Conservation (phyloP, 2,113 vertebrate genomes). For the Xyrauchen texanus region DNA sequence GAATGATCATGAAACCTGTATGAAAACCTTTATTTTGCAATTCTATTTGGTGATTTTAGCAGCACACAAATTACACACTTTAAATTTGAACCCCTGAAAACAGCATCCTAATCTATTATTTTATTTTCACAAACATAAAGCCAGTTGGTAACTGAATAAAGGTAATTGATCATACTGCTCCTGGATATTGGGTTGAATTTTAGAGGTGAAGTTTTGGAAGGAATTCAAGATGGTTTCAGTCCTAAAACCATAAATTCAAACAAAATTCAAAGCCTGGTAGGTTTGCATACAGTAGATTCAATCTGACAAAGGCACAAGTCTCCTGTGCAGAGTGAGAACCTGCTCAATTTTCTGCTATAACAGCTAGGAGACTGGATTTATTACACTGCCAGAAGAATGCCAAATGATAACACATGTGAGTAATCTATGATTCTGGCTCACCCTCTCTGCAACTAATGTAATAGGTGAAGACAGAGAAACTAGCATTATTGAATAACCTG, state of each 20-base stretch:
- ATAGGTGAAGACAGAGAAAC: background rate
- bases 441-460: background rate
- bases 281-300: background rate
- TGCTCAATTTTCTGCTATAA: slow-evolving; percentile 21
- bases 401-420: slow-evolving; percentile 26
- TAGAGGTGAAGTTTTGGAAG: background rate
- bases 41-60: too few species aligned
- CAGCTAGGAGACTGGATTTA: slow-evolving; percentile 17
- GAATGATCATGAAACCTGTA: too few species aligned
- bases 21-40: too few species aligned
- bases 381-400: slow-evolving; percentile 27
- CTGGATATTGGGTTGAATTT: slow-evolving; percentile 1
- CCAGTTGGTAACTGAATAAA: background rate
- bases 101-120: too few species aligned
- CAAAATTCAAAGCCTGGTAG: slow-evolving; percentile 14
- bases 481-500: slow-evolving; percentile 1
- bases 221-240: background rate
- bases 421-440: background rate
- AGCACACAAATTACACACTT: too few species aligned
- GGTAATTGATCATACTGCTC: background rate
- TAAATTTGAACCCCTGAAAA: background rate
- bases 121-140: too few species aligned
- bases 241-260: slow-evolving; percentile 25
- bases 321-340: slow-evolving; percentile 5
- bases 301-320: background rate